Percentiles rank a stretch among this genome's conserved stretches.
Evolutionary conservation across 2,113 vertebrate species (phyloP).

Genomic region (Lagenorhynchus albirostris): DNA sequence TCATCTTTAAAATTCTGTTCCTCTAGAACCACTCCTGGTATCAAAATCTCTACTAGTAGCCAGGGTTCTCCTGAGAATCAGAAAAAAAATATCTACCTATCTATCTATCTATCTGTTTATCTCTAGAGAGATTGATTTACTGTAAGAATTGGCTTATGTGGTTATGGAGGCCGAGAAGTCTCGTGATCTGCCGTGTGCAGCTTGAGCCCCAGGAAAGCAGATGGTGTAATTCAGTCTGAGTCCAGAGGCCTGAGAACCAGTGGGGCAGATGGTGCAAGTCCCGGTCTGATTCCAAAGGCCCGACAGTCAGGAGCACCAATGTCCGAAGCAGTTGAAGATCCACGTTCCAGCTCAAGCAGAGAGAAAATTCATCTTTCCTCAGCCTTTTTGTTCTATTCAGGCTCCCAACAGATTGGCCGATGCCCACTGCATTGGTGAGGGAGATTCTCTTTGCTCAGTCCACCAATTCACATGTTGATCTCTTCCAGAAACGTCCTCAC

Average conservation of each 20-base stretch:
- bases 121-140: neutral
- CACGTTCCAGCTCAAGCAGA: neutral
- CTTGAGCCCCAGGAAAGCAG: neutral
- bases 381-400: neutral
- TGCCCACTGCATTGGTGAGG: neutral
- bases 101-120: neutral
- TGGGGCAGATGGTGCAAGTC: neutral
- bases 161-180: neutral
- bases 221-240: neutral
- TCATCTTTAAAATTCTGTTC: neutral
- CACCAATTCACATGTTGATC: neutral
- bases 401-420: neutral
- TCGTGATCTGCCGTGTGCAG: neutral
- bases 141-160: neutral
- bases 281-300: neutral
- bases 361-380: neutral
- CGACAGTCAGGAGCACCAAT: neutral
- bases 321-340: neutral
- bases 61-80: neutral
- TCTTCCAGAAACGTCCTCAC: neutral
- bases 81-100: accelerated
- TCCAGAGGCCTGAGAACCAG: neutral
- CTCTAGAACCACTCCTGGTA: neutral
- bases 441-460: neutral
- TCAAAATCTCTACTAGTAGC: neutral